Evolutionary conservation across 2,888 invertebrate genomes (phyloP), one percentile per base, ranked within the genome.

Genomic region (Margaritifera margaritifera): DNA sequence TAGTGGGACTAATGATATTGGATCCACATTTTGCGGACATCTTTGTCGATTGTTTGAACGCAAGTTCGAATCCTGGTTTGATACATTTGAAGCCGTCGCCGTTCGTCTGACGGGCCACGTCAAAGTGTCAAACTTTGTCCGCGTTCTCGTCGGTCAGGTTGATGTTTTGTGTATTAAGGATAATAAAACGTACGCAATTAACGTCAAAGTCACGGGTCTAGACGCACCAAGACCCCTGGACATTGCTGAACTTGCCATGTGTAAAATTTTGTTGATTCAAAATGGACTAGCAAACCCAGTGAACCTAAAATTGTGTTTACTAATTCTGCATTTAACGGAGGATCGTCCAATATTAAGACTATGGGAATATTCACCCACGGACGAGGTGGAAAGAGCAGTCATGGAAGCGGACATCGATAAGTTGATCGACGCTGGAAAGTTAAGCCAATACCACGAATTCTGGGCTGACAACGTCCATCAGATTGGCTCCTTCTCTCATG

Each of bases 401-500:
- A 65, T 80, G 53, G 78, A 81, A 62, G 83, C 81, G 0, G 85
- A 85, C 63, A 81, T 85, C 51, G 85, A 85, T 62, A 79, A 78
- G 64, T 71, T 85, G 62, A 85, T 85, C n/a, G 84, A 84, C 66
- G 80, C 84, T 6, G 85, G 84, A 24, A 79, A 80, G 64, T 75
- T 80, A 42, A 80, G 81, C 31, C 82, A 83, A 71, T 77, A 77
- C 61, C 84, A 84, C 64, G 85, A 85, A 70, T 77, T 84, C 72
- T 85, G 83, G 83, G 73, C 71, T 62, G 78, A 80, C 54, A 84
- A 84, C 65, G 78, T 81, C 18, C 78, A 79, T 65, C 72, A 74
- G 50, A 67, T 72, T 31, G 74, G 74, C 19, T 51, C 51, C 22
- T 54, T 72, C 20, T 54, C 67, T 5, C 65, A 67, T 1, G 77